Conservation (phyloP, 2,888 invertebrate genomes). For the Sinelater perroti region DNA sequence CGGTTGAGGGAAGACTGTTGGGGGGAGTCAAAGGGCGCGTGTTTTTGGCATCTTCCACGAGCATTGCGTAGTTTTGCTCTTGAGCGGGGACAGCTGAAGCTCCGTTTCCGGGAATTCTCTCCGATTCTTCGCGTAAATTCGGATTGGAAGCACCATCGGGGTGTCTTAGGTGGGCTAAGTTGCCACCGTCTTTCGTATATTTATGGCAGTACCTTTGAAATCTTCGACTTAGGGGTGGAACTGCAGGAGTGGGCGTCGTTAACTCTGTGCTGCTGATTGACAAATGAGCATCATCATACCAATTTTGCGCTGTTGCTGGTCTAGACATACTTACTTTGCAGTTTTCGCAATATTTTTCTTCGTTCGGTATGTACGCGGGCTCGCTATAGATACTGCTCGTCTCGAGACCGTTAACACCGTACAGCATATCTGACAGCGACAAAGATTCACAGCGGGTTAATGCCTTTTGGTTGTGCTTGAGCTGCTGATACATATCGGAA, state of each 20-base stretch:
- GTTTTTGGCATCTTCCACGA: slow-evolving; percentile 58
- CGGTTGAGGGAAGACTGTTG: slow-evolving; percentile 70
- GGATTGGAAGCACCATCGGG: slow-evolving; percentile 95
- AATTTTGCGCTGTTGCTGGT: slow-evolving; percentile 73
- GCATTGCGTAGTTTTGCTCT: slow-evolving; percentile 38
- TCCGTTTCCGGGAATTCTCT: slow-evolving; percentile 70
- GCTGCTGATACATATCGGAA: slow-evolving; percentile 67
- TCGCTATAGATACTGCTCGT: slow-evolving; percentile 89
- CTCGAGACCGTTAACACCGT: slow-evolving; percentile 68
- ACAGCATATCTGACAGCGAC: slow-evolving; percentile 73
- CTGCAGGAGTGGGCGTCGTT: slow-evolving; percentile 47
- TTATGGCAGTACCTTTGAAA: slow-evolving; percentile 72
- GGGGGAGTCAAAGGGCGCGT: slow-evolving; percentile 63
- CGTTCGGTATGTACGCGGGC: slow-evolving; percentile 76
- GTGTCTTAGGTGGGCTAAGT: slow-evolving; percentile 77
- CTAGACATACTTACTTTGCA: slow-evolving; percentile 76
- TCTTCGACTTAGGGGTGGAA: slow-evolving; percentile 57
- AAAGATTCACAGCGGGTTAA: slow-evolving; percentile 76
- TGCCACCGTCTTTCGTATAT: slow-evolving; percentile 65
- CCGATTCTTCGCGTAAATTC: slow-evolving; percentile 77
- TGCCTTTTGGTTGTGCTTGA: slow-evolving; percentile 49
- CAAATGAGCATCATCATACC: slow-evolving; percentile 66
- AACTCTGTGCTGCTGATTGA: slow-evolving; percentile 66
- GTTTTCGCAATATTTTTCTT: slow-evolving; percentile 79
- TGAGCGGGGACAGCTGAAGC: slow-evolving; percentile 57